These are phyloP conservation scores for Dinomys branickii DNA, from an alignment of 2,113 vertebrate genomes.

Conservation along the genomic window DNA sequence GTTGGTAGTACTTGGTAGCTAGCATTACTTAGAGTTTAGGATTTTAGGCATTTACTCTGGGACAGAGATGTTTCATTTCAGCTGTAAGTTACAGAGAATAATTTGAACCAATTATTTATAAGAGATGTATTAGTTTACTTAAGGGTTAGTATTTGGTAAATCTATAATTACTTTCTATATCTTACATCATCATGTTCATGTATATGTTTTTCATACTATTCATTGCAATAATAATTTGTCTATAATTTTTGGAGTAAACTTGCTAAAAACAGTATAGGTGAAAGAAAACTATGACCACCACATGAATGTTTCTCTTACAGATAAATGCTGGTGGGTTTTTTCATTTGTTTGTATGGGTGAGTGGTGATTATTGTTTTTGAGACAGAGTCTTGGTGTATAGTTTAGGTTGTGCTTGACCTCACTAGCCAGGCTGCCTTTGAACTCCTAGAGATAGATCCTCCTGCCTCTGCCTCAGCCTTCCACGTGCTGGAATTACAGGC, in stretches of 20 bases:
- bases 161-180: not conserved
- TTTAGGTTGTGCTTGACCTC: not conserved
- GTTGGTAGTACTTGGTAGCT: constrained; percentile 18
- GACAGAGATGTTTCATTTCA: constrained; percentile 25
- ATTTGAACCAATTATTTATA: constrained; percentile 3
- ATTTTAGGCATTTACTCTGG: constrained; percentile 24
- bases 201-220: not conserved
- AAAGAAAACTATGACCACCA: not conserved
- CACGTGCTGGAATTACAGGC: not conserved
- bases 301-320: constrained; percentile 14
- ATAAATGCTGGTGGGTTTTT: not conserved
- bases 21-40: constrained; percentile 23
- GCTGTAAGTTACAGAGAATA: constrained; percentile 21
- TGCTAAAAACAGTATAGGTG: constrained; percentile 7
- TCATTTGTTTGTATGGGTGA: not conserved
- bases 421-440: not conserved
- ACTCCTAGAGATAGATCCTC: not conserved
- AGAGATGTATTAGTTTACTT: constrained; percentile 36
- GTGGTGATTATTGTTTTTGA: not conserved
- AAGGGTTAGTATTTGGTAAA: constrained; percentile 48
- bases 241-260: constrained; percentile 43
- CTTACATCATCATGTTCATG: not conserved
- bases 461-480: not conserved
- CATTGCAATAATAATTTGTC: constrained; percentile 1
- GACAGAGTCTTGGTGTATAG: not conserved